Evolutionary conservation across 37 sponge, comb jelly and placozoan species (phyloP).

Genomic region (Cliona cf. orientalis): DNA sequence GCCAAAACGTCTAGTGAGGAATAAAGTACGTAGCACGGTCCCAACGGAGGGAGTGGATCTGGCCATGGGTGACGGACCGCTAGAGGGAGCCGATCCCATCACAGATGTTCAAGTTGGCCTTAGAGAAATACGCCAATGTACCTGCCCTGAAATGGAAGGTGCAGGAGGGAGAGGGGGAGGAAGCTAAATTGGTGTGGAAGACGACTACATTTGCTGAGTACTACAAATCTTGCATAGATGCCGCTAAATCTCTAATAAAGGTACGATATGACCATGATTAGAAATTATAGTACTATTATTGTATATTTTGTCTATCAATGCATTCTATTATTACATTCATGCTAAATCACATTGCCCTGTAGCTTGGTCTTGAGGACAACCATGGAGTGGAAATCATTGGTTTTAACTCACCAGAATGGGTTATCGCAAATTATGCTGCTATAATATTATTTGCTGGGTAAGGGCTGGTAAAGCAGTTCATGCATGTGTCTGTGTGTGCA

Average conservation of each 20-base stretch:
- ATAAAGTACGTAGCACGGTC: conserved; percentile 21
- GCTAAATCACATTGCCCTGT: not conserved
- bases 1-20: too few relatives aligned
- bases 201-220: too few relatives aligned
- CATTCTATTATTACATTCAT: not conserved
- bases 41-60: conserved; percentile 55
- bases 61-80: conserved; percentile 21
- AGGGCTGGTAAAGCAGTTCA: too few relatives aligned
- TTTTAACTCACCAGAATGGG: conserved; percentile 85
- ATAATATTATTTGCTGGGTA: conserved; percentile 87
- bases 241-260: too few relatives aligned
- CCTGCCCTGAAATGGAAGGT: conserved; percentile 59
- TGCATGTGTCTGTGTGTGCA: too few relatives aligned
- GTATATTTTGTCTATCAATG: too few relatives aligned
- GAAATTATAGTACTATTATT: too few relatives aligned
- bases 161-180: conserved; percentile 52
- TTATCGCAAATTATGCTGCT: conserved; percentile 62
- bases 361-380: conserved; percentile 77
- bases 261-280: too few relatives aligned
- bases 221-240: too few relatives aligned
- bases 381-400: conserved; percentile 79
- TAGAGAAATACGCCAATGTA: conserved; percentile 14
- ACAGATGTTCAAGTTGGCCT: conserved; percentile 46
- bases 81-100: conserved; percentile 33
- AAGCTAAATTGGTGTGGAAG: too few relatives aligned